Conservation (phyloP, 2,113 vertebrate genomes). For the Pteronura brasiliensis region DNA sequence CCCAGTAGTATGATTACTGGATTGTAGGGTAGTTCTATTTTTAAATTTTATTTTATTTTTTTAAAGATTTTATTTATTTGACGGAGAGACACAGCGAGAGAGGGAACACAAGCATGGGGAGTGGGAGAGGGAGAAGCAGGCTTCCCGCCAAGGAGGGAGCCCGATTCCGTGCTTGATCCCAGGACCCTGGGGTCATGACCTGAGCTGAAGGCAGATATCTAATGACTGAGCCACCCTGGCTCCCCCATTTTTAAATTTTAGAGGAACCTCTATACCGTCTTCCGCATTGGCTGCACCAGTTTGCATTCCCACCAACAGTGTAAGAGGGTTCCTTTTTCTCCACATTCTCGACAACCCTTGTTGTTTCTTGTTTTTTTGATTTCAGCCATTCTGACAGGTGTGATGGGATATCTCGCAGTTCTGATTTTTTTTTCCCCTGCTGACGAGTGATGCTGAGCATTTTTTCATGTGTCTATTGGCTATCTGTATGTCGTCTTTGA, state of each 20-base stretch:
- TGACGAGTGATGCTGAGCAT: background rate
- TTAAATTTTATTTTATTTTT: background rate
- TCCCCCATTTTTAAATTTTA: background rate
- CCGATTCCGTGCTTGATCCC: no score
- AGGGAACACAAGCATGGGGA: no score
- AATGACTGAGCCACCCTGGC: no score
- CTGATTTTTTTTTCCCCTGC: background rate
- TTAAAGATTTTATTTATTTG: no score
- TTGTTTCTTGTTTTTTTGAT: background rate
- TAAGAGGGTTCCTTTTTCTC: background rate
- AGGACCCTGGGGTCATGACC: no score
- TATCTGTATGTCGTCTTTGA: background rate
- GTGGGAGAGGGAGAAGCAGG: no score
- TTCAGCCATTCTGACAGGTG: background rate
- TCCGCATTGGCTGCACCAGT: background rate
- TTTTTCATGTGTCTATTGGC: background rate
- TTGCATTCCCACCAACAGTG: background rate
- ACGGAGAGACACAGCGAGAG: no score
- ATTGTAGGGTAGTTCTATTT: background rate
- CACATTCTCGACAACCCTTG: background rate
- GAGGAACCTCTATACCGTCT: background rate
- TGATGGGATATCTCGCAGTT: background rate
- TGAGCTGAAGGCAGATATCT: no score
- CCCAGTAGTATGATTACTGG: background rate
- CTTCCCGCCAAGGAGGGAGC: no score